These are phyloP conservation scores for Distichodus sexfasciatus DNA, from an alignment of 2,797 vertebrate genomes.

Conservation along the genomic window DNA sequence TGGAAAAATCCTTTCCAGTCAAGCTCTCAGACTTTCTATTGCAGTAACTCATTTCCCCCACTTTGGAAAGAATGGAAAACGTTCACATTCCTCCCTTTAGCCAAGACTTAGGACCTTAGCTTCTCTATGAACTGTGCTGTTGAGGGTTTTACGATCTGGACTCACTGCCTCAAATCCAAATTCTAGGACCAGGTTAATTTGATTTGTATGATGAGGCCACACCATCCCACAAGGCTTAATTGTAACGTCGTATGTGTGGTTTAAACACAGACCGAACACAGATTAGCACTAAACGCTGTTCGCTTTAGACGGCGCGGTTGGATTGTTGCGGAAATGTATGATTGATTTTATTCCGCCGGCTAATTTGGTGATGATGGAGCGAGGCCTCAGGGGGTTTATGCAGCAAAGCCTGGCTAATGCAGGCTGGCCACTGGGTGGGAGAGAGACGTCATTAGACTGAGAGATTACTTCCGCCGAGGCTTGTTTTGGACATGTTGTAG, in stretches of 20 bases:
- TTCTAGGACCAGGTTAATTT: too few relatives aligned
- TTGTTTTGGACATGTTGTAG: slow-evolving; percentile 31
- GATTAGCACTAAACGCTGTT: slow-evolving; percentile 13
- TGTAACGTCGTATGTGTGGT: neutral
- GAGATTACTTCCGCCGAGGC: neutral
- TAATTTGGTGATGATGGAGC: neutral
- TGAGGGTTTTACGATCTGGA: too few relatives aligned
- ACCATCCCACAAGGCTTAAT: too few relatives aligned
- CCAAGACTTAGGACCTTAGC: too few relatives aligned
- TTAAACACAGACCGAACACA: slow-evolving; percentile 1
- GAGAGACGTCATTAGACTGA: neutral
- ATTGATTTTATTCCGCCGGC: neutral
- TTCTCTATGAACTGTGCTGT: too few relatives aligned
- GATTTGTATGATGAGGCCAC: too few relatives aligned
- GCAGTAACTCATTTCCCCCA: too few relatives aligned
- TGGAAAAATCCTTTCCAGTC: too few relatives aligned
- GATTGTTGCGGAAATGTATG: neutral
- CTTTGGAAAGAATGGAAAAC: too few relatives aligned
- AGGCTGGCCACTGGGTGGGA: neutral
- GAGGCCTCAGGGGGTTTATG: neutral
- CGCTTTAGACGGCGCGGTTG: slow-evolving; percentile 3
- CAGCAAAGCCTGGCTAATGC: neutral
- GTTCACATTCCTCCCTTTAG: too few relatives aligned
- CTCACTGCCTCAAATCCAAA: too few relatives aligned
- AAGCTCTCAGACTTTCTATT: too few relatives aligned